Base-by-base conservation (phyloP, 1,140 invertebrate genomes). In the Lasaia peninsularis region DNA sequence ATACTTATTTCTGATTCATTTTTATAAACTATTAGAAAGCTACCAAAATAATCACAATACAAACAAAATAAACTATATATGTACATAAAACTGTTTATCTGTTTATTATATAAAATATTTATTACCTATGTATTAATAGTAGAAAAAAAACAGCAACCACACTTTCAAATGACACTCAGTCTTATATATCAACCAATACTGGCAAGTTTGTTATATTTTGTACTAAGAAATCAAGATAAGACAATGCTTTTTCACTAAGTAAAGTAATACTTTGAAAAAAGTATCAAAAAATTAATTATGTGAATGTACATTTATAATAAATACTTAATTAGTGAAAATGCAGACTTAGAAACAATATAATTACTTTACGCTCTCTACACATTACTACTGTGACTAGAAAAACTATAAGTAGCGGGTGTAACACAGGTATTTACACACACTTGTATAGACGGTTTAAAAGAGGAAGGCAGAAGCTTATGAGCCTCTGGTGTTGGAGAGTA, bases 141-240 rank as follows among this genome's bases (percentile, higher is more conserved):
- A 75, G 52, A 78, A 77, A 81, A 28, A 77, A 76, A 83, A 83
- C 75, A 83, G 75, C 73, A 65, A 71, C 64, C 71, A 76, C 75
- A 79, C 67, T 71, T 65, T 73, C 80, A 83, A 76, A 85, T 74
- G 86, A 88, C 83, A 81, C 80, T 88, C 86, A 88, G 86, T 88
- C 86, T 88, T 86, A 82, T 85, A 83, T 69, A 85, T 85, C 73
- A 82, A 84, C 86, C 86, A 88, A 88, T 88, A 88, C 86, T 88
- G 86, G 86, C 86, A 88, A 88, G 83, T 86, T 86, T 85, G 75
- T 85, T 81, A 76, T 66, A 82, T 80, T 88, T 88, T 88, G 86
- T 88, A 88, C 86, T 88, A 83, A 86, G 73, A 76, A 80, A 79
- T 79, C 69, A 75, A 82, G 62, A 72, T 75, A 72, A 67, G 56